These are phyloP conservation scores for Stramonita haemastoma DNA, from an alignment of 2,888 invertebrate genomes.

Conservation along the genomic window DNA sequence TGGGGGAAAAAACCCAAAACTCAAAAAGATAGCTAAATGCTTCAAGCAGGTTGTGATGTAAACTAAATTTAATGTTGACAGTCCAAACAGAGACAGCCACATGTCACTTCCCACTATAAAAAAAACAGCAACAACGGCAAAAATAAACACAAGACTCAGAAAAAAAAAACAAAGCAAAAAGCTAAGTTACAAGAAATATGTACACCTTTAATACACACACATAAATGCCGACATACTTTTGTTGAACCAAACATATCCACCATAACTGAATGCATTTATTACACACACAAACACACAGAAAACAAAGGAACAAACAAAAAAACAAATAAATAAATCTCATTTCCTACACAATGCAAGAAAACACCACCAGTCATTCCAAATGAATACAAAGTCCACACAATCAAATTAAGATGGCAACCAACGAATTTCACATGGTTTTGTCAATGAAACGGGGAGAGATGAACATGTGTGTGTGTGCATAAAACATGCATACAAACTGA, in stretches of 20 bases:
- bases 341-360: no score
- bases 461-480: neutral
- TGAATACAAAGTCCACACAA: neutral
- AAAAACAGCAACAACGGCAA: no score
- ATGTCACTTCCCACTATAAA: no score
- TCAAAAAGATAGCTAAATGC: no score
- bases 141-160: no score
- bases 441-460: neutral
- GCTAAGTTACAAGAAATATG: neutral
- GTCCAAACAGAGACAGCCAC: no score
- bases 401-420: conserved; percentile 4
- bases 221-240: neutral
- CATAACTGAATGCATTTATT: neutral
- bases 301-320: conserved; percentile 34
- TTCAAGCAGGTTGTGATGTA: no score
- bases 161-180: neutral
- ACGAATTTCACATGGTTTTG: neutral
- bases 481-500: neutral
- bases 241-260: neutral
- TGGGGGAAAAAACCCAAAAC: no score
- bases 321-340: neutral
- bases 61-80: no score
- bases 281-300: neutral
- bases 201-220: neutral
- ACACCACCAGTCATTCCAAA: no score